Evolutionary conservation across 1,140 invertebrate genomes (phyloP).

Genomic region (Macrobrachium rosenbergii): DNA sequence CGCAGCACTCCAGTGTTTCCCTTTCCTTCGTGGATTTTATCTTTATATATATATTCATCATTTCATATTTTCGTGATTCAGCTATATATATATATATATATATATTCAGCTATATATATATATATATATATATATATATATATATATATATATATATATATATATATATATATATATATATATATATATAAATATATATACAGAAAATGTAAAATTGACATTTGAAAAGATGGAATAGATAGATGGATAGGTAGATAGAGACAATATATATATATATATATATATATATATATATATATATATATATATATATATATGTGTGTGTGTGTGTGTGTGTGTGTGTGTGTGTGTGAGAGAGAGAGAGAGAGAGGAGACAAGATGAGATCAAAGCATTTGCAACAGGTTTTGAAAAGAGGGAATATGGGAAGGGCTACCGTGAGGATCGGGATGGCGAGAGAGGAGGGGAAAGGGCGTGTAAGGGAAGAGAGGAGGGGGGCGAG

Average conservation of each 20-base stretch:
- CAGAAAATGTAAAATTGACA: no score
- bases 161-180: not conserved
- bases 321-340: not conserved
- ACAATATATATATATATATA: slow-evolving; percentile 9
- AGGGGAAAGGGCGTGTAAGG: not conserved
- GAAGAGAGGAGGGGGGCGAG: not conserved
- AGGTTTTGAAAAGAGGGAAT: no score
- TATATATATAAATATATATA: slow-evolving; percentile 4
- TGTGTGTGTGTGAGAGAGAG: slow-evolving; percentile 1
- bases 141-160: not conserved
- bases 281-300: slow-evolving; percentile 6
- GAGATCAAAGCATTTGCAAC: not conserved
- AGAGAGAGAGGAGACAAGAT: not conserved
- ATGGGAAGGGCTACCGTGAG: no score
- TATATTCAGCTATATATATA: not conserved
- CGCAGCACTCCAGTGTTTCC: no score
- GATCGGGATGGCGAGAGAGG: not conserved
- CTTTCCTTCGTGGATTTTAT: no score
- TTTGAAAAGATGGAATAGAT: no score
- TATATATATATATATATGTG: not conserved
- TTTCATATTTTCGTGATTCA: no score
- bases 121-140: not conserved
- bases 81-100: not conserved
- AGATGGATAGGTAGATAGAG: no score
- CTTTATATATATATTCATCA: no score